Evolutionary conservation across 2,113 vertebrate genomes (phyloP), one percentile per base, ranked within the genome.

Genomic region (Anser cygnoides): DNA sequence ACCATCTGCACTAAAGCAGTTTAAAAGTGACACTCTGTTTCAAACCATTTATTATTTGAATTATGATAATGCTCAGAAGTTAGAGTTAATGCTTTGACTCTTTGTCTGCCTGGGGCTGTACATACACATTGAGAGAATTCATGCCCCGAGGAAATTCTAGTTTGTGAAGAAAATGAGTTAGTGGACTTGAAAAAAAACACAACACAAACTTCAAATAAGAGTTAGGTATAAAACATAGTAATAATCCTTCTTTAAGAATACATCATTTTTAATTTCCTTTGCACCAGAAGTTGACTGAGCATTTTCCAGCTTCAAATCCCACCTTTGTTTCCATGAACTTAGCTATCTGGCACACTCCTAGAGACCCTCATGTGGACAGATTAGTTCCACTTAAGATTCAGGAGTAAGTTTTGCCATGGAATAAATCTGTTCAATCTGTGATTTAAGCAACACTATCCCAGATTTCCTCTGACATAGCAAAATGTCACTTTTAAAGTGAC

Each of bases 1-100:
- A 50, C 76, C 86, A 94, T 87, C 84, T 90, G 86, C 65, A 87
- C 70, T 72, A 92, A 93, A 75, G 86, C 93, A 90, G 70, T 93
- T 96, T 84, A 70, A 92, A 90, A 96, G 88, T 81, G 72, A 86
- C 73, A 72, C 15, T 71, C 21, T 76, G 41, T 76, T 95, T 93
- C 78, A 80, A 95, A 76, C 29, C 1, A 0, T 76, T 96, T 92
- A 87, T 87, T 92, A 89, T 92, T 49, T 84, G 86, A 90, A 81
- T 94, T 95, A 93, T 43, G 52, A 68, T 65, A 54, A 90, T 61
- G 29, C 43, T 84, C 57, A 49, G 73, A 91, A 90, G 46, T 94
- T 76, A 55, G 44, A 94, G 61, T 86, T 83, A 92, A 39, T 86
- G 49, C 55, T 80, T 50, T 59, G 43, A 41, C 50, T 83, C 23